Evolutionary conservation across 2,888 invertebrate genomes (phyloP).

Genomic region (Machimus atricapillus): DNA sequence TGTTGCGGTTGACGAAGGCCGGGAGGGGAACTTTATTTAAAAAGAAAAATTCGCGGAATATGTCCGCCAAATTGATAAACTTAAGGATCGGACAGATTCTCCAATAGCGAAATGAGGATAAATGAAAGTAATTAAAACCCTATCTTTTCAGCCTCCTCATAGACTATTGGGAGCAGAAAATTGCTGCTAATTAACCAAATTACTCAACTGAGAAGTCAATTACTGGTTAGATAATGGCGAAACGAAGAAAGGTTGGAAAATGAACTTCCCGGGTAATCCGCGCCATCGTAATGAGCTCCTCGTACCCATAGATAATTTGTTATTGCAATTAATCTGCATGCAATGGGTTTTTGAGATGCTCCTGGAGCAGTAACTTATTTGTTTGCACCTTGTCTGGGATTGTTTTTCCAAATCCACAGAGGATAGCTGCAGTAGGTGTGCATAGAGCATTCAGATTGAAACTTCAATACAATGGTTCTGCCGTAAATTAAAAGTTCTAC

Average conservation of each 20-base stretch:
- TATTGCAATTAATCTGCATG: slow-evolving; percentile 42
- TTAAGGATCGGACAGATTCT: neutral
- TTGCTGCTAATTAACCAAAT: slow-evolving; percentile 46
- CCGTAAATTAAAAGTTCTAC: slow-evolving; percentile 37
- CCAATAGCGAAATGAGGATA: slow-evolving; percentile 34
- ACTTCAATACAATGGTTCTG: slow-evolving; percentile 31
- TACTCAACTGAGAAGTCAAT: slow-evolving; percentile 47
- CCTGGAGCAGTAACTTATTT: neutral
- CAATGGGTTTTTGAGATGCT: neutral
- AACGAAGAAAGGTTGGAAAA: slow-evolving; percentile 5
- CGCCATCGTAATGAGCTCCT: slow-evolving; percentile 41
- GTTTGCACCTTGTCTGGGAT: neutral
- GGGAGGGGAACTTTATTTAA: neutral
- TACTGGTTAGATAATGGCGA: slow-evolving; percentile 34
- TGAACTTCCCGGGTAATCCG: slow-evolving; percentile 39
- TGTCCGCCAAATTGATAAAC: neutral
- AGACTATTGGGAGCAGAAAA: slow-evolving; percentile 41
- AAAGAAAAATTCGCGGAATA: slow-evolving; percentile 1
- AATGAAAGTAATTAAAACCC: slow-evolving; percentile 41
- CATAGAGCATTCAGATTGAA: slow-evolving; percentile 9
- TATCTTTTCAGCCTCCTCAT: slow-evolving; percentile 29
- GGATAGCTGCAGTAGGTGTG: neutral
- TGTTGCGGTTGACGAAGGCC: neutral
- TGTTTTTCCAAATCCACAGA: slow-evolving; percentile 19
- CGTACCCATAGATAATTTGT: slow-evolving; percentile 36